Percentiles rank a stretch among this genome's conserved stretches.
Conservation (phyloP, 2,797 vertebrate genomes). For the Rhincodon typus region DNA sequence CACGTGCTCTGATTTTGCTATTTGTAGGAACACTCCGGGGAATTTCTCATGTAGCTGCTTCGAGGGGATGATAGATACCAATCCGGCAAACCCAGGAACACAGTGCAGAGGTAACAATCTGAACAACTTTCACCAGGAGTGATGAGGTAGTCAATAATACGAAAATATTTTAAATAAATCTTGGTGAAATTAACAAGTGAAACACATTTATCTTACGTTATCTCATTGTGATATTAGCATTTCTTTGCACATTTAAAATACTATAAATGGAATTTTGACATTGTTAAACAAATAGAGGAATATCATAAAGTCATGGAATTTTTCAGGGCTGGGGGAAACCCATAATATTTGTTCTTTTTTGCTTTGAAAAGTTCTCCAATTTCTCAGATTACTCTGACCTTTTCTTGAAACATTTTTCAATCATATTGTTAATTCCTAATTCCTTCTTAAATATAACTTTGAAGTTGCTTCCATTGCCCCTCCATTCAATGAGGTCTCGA, state of each 20-base stretch:
- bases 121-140: background rate
- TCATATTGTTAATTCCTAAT: background rate
- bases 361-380: background rate
- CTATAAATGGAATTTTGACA: background rate
- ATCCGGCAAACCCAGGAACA: slow-evolving; percentile 38
- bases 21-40: slow-evolving; percentile 39
- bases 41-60: slow-evolving; percentile 42
- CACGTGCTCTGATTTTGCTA: slow-evolving; percentile 39
- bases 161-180: background rate
- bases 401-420: background rate
- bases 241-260: background rate
- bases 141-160: background rate
- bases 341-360: background rate
- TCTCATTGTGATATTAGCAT: background rate
- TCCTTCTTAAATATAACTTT: too few relatives aligned
- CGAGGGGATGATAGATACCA: slow-evolving; percentile 38
- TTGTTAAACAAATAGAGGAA: background rate
- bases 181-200: background rate
- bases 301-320: background rate
- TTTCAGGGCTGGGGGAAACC: background rate
- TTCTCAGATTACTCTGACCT: background rate
- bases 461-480: too few relatives aligned
- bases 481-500: too few relatives aligned
- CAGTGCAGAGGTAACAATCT: slow-evolving; percentile 40
- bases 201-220: background rate